Base-by-base conservation (phyloP, 2,797 vertebrate genomes). In the Margarornis squamiger region DNA sequence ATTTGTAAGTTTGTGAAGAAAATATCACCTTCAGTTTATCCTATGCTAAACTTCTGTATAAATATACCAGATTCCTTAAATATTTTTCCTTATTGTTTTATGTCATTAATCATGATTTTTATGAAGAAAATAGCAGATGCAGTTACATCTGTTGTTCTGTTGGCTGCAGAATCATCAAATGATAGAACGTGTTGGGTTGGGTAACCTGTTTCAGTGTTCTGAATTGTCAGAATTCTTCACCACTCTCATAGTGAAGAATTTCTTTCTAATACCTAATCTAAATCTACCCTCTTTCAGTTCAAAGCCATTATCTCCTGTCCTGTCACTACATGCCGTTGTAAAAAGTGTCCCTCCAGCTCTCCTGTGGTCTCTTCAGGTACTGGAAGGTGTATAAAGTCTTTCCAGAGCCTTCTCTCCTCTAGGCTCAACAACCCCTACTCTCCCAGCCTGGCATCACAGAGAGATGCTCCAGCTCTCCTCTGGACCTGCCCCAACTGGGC, bases 201-300 rank as follows among this genome's bases (percentile, higher is more conserved):
- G 11, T 11, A 30, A 48, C 51, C 19, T 41, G 30, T 48, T 61
- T 14, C 30, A 27, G 22, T 20, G 41, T 45, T 45, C 45, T 45
- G 45, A 45, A 22, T 45, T 45, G 45, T 45, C 45, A 45, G 45
- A 45, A 45, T 45, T 45, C 18, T 18, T 68, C 48, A 10, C 8
- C 15, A n/a, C 10, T 32, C 30, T 43, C 10, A 18, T 3, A 22
- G 5, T 81, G 26, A 63, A 63, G 21, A 23, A 23, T 32, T 63
- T 63, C 61, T 20, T 81, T 12, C 6, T 61, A 13, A 67, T 23
- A 27, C 0, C 0, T 23, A 41, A 54, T 68, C 12, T 54, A 32
- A 61, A 41, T 75, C 18, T 54, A 39, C 7, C 3, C 5, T 66
- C 67, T 58, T 72, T 43, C 24, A 59, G 14, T 41, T 49, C 15